Base-by-base conservation (phyloP, 2,113 vertebrate species). In the Daphoenositta chrysoptera region DNA sequence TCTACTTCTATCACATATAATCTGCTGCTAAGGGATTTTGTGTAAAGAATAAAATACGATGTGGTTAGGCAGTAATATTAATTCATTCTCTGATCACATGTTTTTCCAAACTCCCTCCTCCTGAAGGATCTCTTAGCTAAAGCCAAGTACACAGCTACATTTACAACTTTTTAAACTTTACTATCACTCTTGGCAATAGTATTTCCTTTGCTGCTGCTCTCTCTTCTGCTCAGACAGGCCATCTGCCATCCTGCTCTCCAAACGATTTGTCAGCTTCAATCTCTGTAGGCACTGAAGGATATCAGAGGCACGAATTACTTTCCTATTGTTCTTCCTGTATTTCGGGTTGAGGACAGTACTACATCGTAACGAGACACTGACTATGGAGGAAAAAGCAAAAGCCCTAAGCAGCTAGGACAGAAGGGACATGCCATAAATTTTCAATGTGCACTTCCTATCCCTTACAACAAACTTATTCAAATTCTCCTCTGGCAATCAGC, bases 221-320 rank as follows among this genome's bases (percentile, higher is more conserved):
- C 84, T 87, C 73, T 56, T 72, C 75, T 1, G 3, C 66, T 90
- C 75, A 61, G 42, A 90, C 26, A 78, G 48, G 60, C 87, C 88
- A 87, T 79, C 84, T 94, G 95, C 92, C 82, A 85, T 40, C 31
- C 57, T 71, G 70, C 61, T 94, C 53, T 84, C 56, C 84, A 93
- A 71, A 82, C 16, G 68, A 58, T 79, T 77, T 56, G 47, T 90
- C 78, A 90, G 48, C 57, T 58, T 61, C 83, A 45, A 31, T 47
- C 76, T 75, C 73, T 82, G 48, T 4, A 75, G 37, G 53, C 53
- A 60, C n/a, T 51, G 37, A 76, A 56, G 45, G 47, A 47, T 53
- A 63, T 47, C 33, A 69, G 2, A 66, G 60, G 35, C 0, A 0
- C 31, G 81, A 61, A 77, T 51, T 53, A 44, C 7, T 6, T 64